Percentiles rank a stretch among this genome's conserved stretches.
phyloP scores from a whole-genome alignment of 2,113 vertebrate genomes.

The Hyperopisus bebe region DNA sequence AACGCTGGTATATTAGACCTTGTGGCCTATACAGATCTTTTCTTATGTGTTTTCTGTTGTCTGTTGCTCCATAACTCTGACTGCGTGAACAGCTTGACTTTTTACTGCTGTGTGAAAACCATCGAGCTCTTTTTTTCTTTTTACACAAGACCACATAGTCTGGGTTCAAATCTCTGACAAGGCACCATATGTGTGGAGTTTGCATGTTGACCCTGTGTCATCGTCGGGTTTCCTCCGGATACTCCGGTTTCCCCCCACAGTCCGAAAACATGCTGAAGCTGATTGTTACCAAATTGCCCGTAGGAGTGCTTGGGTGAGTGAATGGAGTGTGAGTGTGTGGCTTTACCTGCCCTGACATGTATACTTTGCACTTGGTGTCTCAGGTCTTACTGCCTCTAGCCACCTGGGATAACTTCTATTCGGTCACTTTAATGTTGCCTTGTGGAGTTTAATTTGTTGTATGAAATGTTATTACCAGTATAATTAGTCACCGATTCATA shows the following conservation, averaged over 20 bases:
- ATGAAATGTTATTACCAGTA: neutral
- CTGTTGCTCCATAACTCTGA: neutral
- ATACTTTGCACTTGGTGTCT: neutral
- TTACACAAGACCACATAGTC: neutral
- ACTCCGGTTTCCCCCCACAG: too few relatives aligned
- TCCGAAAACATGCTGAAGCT: too few relatives aligned
- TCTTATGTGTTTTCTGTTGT: neutral
- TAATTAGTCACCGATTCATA: neutral
- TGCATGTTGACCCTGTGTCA: too few relatives aligned
- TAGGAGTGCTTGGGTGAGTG: too few relatives aligned
- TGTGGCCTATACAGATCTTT: neutral
- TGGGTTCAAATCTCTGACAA: neutral
- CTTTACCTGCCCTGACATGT: neutral
- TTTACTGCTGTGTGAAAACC: neutral
- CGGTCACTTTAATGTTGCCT: neutral
- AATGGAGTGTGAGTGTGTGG: neutral
- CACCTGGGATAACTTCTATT: neutral
- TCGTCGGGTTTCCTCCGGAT: too few relatives aligned
- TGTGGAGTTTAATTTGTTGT: slow-evolving; percentile 7
- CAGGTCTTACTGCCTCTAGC: neutral
- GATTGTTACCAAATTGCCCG: too few relatives aligned
- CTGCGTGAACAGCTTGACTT: neutral
- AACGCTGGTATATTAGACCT: neutral
- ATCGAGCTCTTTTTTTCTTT: neutral
- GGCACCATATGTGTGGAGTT: too few relatives aligned